Percentiles rank a stretch among this genome's conserved stretches.
These are phyloP conservation scores for Tupiocoris notatus DNA, from an alignment of 2,888 invertebrate genomes.

Conservation along the genomic window DNA sequence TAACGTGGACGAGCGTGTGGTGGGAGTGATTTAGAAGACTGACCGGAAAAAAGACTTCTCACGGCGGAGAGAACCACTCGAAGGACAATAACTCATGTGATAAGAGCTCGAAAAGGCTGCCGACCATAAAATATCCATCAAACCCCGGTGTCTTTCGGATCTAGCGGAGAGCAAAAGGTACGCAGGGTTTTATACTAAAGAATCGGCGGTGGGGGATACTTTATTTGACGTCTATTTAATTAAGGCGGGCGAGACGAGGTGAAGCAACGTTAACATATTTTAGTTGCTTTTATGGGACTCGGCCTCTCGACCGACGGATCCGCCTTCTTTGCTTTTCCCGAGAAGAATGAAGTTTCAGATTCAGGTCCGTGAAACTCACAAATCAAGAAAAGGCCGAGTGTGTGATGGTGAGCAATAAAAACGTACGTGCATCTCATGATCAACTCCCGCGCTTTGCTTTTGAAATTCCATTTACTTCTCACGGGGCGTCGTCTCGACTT, in stretches of 20 bases:
- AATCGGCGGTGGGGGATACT: constrained; percentile 10
- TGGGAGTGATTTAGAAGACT: constrained; percentile 34
- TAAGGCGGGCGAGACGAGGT: constrained; percentile 31
- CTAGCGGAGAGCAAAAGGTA: background rate
- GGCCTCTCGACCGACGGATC: background rate
- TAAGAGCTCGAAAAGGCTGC: constrained; percentile 27
- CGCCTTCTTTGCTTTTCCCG: constrained; percentile 29
- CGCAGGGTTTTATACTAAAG: background rate
- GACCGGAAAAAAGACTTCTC: constrained; percentile 35
- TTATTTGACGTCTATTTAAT: constrained; percentile 41
- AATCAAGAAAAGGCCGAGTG: constrained; percentile 10
- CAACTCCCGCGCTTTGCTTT: constrained; percentile 18
- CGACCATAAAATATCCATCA: constrained; percentile 40
- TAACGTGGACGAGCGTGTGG: background rate
- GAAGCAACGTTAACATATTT: constrained; percentile 34
- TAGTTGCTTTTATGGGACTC: constrained; percentile 32
- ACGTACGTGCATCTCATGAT: background rate
- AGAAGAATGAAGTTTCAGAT: constrained; percentile 20
- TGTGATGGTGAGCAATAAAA: background rate
- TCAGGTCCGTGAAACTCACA: constrained; percentile 16
- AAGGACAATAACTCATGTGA: constrained; percentile 39
- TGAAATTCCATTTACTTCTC: constrained; percentile 2
- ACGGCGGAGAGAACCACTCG: constrained; percentile 19
- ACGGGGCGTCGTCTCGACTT: background rate
- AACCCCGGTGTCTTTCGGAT: constrained; percentile 13